Conservation (phyloP, 2,113 vertebrate species). For the Bettongia penicillata region DNA sequence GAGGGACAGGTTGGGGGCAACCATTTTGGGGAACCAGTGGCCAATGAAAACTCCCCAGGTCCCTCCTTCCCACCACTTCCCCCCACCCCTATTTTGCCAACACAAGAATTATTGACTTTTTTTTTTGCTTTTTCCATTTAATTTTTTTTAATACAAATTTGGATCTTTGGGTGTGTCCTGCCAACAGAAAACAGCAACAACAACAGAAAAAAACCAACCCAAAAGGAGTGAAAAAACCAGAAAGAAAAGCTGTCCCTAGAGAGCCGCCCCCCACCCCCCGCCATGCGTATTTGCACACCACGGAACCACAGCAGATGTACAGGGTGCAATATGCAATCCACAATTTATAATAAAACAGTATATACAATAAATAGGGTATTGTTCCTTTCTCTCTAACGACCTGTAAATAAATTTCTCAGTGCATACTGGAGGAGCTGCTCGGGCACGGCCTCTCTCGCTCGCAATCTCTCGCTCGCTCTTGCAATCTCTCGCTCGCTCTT, state of each 20-base stretch:
- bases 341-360: conserved; percentile 90
- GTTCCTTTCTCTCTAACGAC: conserved; percentile 82
- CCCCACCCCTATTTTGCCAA: conserved; percentile 56
- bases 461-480: conserved; percentile 77
- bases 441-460: conserved; percentile 78
- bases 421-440: conserved; percentile 82
- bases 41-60: conserved; percentile 46
- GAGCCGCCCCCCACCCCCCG: conserved; percentile 76
- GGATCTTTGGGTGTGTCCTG: conserved; percentile 85
- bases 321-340: conserved; percentile 90
- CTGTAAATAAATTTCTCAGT: conserved; percentile 88
- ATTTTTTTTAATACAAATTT: conserved; percentile 84
- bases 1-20: background rate
- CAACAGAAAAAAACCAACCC: conserved; percentile 82
- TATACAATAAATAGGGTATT: conserved; percentile 90
- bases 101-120: conserved; percentile 55
- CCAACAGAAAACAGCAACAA: conserved; percentile 83
- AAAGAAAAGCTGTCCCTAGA: conserved; percentile 79
- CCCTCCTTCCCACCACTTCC: conserved; percentile 49
- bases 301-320: conserved; percentile 88
- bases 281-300: conserved; percentile 88
- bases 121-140: conserved; percentile 70
- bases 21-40: conserved; percentile 22
- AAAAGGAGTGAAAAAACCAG: conserved; percentile 76
- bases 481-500: conserved; percentile 70